Evolutionary conservation across 2,888 invertebrate species (phyloP), one percentile per base, ranked within the genome.

Genomic region (Trichogramma dendrolimi): DNA sequence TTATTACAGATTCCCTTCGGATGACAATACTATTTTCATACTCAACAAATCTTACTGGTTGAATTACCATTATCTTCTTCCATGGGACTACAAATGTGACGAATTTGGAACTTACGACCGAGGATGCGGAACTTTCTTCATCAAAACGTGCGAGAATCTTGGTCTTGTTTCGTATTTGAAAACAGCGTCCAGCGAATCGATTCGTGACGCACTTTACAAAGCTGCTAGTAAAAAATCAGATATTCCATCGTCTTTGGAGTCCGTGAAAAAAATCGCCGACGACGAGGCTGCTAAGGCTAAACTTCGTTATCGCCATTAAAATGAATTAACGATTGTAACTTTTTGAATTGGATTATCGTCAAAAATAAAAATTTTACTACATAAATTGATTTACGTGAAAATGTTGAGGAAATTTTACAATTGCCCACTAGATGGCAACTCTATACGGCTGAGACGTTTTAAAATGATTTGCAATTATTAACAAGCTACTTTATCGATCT

Each of bases 61-160:
- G 0, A 87, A 88, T 65, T 93, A 91, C 73, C 92, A 93, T 73
- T 92, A 92, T 70, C 73, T 90, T 38, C 76, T 90, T 38, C 89
- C 91, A 0, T 86, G 87, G 80, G 92, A 93, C 72, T 92, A 90
- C 79, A 90, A 90, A 72, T 86, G 86, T n/a, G 88, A 89, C 6
- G 92, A 93, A 78, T 92, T 84, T 68, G 92, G 92, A 4, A 84
- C 84, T 51, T 92, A 92, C 71, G 85, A 84, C 63, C 72, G 79
- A 0, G 91, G 89, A 5, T 86, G 84, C 62, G 84, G 85, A 0
- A 86, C 89, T 0, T 84, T 89, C 70, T 84, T 89, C 70, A 87
- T 92, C 56, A 82, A 88, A 50, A 82, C 90, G 1, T 89, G 85
- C 76, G 87, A 87, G 0, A 87, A 88, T 0, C 74, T 92, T 6